Base-by-base conservation (phyloP, 2,888 invertebrate genomes). In the Xestia xanthographa region DNA sequence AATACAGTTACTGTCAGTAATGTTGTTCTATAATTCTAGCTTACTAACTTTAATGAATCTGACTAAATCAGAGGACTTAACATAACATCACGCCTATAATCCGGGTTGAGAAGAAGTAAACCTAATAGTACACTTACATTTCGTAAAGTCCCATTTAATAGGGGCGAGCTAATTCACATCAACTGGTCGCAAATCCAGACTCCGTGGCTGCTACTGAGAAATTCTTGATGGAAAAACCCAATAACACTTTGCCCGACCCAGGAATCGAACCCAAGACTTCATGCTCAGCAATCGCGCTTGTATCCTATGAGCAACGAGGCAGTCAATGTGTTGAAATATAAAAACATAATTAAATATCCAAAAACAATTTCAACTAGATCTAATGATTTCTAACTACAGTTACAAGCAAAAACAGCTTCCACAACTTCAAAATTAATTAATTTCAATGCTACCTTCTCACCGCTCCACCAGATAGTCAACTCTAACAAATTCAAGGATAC, bases 401-500 rank as follows among this genome's bases (percentile, higher is more conserved):
- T 66, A 9, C 12, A 43, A 58, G 3, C 20, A 48, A 17, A 50
- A 83, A 38, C 29, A 71, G 38, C 34, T 53, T 73, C 17, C 12
- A 80, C 20, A 14, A 66, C 5, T 68, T 65, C 9, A 12, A 72
- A 60, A 48, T 65, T 63, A 12, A 72, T 68, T 60, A 29, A 83
- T 83, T 76, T 83, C 29, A 76, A 84, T 66, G 58, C 53, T 29
- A 60, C 22, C 62, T 26, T 75, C 41, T 72, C 68, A 72, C 22
- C 41, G 20, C 65, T 63, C 1, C 12, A 68, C 67, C 20, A 76
- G 72, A 48, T 60, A 74, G 66, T 58, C 65, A 75, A 75, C 76
- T 75, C 70, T 75, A 75, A 86, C 69, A 74, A 80, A 82, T 81
- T 75, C 71, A 80, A 75, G 79, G 77, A 73, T 79, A 83, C 80